Conservation (phyloP, 2,113 vertebrate species). For the Echinops telfairi region DNA sequence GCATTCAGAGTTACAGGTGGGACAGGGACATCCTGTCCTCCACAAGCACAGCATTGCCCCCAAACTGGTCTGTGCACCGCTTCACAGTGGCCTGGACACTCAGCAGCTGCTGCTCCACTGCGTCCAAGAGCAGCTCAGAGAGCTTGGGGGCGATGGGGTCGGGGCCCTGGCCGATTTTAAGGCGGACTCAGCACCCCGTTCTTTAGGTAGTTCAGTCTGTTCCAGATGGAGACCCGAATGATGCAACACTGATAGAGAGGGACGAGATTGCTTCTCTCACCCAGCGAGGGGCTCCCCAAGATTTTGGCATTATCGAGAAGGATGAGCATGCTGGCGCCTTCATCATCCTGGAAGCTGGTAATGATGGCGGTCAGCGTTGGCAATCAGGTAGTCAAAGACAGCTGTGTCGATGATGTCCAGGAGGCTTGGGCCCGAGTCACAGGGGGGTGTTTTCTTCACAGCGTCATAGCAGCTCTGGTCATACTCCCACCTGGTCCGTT, state of each 20-base stretch:
- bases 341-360: slow-evolving; percentile 98
- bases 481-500: slow-evolving; percentile 99
- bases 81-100: slow-evolving; percentile 93
- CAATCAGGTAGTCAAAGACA: slow-evolving; percentile 97
- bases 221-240: slow-evolving; percentile 95
- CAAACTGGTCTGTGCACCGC: slow-evolving; percentile 96
- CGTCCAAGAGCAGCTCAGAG: slow-evolving; percentile 91
- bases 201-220: slow-evolving; percentile 92
- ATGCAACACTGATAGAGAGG: slow-evolving; percentile 97
- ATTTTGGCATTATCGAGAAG: slow-evolving; percentile 98
- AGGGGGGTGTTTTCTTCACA: slow-evolving; percentile 98
- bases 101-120: slow-evolving; percentile 94
- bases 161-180: slow-evolving; percentile 81
- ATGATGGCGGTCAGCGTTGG: slow-evolving; percentile 98
- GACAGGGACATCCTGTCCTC: slow-evolving; percentile 76
- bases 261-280: slow-evolving; percentile 96
- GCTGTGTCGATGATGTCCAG: slow-evolving; percentile 97
- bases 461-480: slow-evolving; percentile 99
- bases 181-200: slow-evolving; percentile 89
- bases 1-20: slow-evolving; percentile 87
- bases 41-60: slow-evolving; percentile 87
- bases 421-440: slow-evolving; percentile 95
- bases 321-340: slow-evolving; percentile 99
- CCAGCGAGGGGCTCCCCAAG: slow-evolving; percentile 93
- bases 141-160: slow-evolving; percentile 88